Conservation (phyloP, 2,113 vertebrate species). For the Chloebia gouldiae region DNA sequence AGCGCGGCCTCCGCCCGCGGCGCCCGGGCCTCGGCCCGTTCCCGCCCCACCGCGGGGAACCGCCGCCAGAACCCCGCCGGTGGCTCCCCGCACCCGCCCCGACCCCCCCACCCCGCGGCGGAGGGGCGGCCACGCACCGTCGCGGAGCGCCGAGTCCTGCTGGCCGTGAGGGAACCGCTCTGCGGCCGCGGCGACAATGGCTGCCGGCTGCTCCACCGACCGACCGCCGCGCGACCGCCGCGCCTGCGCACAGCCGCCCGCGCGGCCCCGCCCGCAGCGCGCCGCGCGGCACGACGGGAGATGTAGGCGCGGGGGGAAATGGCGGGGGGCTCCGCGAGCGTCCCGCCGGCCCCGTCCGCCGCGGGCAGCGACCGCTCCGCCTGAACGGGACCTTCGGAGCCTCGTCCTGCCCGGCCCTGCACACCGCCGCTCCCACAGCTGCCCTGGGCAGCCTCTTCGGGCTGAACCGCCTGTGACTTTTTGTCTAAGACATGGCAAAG, state of each 20-base stretch:
- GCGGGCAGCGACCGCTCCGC: fast-evolving
- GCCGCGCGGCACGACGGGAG: not conserved
- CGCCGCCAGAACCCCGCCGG: not conserved
- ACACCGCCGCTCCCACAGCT: not conserved
- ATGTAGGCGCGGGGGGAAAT: not conserved
- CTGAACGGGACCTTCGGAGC: fast-evolving
- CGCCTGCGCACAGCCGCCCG: not conserved
- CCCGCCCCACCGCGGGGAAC: not conserved
- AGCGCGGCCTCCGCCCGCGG: too few species aligned
- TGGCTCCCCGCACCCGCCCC: not conserved
- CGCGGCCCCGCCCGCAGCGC: not conserved
- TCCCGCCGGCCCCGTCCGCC: fast-evolving
- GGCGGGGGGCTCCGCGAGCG: fast-evolving
- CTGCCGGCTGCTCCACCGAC: not conserved
- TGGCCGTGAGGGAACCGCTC: not conserved
- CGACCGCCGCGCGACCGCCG: not conserved
- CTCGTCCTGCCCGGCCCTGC: not conserved
- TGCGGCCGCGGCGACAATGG: constrained; percentile 32
- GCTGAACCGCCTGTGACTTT: not conserved
- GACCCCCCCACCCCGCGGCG: too few species aligned
- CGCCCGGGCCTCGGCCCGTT: not conserved
- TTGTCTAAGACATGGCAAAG: not conserved
- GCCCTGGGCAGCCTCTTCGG: not conserved
- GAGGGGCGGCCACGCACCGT: not conserved
- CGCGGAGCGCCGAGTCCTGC: not conserved